Evolutionary conservation across 2,113 vertebrate genomes (phyloP), one percentile per base, ranked within the genome.

Genomic region (Apeltes quadracus): DNA sequence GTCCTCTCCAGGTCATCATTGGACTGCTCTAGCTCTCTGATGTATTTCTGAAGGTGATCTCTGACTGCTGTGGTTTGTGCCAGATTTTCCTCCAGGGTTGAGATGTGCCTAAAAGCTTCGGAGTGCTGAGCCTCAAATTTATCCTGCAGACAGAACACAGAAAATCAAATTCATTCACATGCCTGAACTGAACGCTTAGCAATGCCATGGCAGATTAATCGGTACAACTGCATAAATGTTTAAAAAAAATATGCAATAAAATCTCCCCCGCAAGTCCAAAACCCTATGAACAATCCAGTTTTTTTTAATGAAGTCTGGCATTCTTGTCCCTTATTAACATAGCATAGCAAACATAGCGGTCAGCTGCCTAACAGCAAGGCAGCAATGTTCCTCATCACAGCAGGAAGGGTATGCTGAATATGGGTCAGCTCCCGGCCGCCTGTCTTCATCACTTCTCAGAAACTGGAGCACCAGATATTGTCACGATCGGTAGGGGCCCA

Each of bases 1-100:
- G 97, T 95, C 86, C 98, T 94, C 86, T 99, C 97, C 89, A 99
- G 68, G 90, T 99, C 98, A 39, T 99, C 97, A 0, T 99, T 99
- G 53, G 96, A 91, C 88, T 99, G 98, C 79, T 99, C 97, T 0
- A 99, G 92, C 79, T 98, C 97, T 62, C 97, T 79, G 87, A 99
- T 97, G 46, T 99, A 99, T 62, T 98, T 99, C 92, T 99, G 97
- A 71, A 99, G 90, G 50, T 98, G 97, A 58, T 99, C 96, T 83
- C 93, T 95, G 66, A 98, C 91, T 41, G 96, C 95, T 77, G 81
- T 96, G 0, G 97, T 98, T 92, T 97, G 93, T 15, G 93, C 90
- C 50, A 99, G 92, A 54, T 98, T 95, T 23, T 95, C 95, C 88
- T 99, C 97, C 54, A 99, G 81, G 0, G 93, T 91, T 3, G 95